These are phyloP conservation scores for Drosophila falleni DNA, from an alignment of 2,888 invertebrate species.

Conservation along the genomic window DNA sequence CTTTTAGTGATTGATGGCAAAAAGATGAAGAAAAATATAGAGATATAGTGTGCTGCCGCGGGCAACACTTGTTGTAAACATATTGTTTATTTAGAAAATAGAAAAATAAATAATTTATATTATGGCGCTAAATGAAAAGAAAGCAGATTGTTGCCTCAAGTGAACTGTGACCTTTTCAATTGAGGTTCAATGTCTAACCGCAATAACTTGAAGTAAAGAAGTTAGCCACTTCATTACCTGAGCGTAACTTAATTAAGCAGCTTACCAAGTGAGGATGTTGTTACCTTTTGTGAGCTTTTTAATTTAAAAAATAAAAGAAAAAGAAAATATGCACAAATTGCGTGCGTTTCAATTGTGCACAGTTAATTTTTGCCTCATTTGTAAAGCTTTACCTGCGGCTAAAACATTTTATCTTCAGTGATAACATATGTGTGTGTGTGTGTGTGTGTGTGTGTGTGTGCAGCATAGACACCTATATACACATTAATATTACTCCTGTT, in stretches of 20 bases:
- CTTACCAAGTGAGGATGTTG: conserved; percentile 3
- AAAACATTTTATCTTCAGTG: background rate
- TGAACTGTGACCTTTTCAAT: conserved; percentile 19
- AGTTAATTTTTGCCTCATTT: conserved; percentile 52
- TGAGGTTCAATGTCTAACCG: conserved; percentile 30
- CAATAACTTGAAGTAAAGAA: conserved; percentile 65
- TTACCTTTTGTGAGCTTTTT: conserved; percentile 41
- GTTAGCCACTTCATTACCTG: conserved; percentile 71
- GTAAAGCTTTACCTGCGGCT: conserved; percentile 33
- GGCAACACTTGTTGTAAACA: conserved; percentile 16
- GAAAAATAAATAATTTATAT: background rate
- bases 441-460: conserved; percentile 1
- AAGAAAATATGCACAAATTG: conserved; percentile 35
- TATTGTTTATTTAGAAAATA: conserved; percentile 20
- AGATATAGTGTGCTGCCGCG: background rate
- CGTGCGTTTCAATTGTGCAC: conserved; percentile 46
- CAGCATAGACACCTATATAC: background rate
- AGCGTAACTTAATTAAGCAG: conserved; percentile 66
- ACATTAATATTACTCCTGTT: conserved; percentile 23
- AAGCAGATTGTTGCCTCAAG: conserved; percentile 12
- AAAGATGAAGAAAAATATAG: background rate
- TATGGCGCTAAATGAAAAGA: conserved; percentile 39
- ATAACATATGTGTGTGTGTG: conserved; percentile 1
- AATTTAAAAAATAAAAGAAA: conserved; percentile 54
- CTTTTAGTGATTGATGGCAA: conserved; percentile 59